Conservation (phyloP, 2,888 invertebrate species). For the Automeris io region DNA sequence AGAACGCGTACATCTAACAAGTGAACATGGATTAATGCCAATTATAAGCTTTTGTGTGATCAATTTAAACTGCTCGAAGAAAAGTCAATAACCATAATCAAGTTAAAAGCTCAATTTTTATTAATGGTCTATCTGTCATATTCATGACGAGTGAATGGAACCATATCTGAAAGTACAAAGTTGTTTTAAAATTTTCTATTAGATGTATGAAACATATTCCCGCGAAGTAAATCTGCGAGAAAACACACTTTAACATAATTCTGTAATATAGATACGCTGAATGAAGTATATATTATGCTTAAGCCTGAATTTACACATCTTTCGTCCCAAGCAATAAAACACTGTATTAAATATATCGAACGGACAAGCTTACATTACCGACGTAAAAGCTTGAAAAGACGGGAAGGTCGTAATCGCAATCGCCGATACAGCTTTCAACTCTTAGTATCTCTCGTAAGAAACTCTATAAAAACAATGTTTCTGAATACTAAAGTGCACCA, state of each 20-base stretch:
- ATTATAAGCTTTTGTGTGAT: constrained; percentile 1
- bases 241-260: no score
- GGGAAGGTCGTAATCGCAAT: background rate
- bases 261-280: no score
- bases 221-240: background rate
- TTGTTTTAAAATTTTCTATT: background rate
- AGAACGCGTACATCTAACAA: constrained; percentile 11
- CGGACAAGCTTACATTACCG: no score
- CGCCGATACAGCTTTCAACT: no score
- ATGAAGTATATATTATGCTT: no score
- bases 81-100: background rate
- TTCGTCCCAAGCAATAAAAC: no score
- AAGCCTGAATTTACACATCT: no score
- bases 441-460: no score
- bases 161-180: background rate
- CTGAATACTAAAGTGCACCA: constrained; percentile 23
- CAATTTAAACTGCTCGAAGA: background rate
- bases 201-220: background rate
- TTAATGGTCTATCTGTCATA: background rate
- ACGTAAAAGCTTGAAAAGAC: no score
- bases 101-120: background rate
- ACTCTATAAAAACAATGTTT: constrained; percentile 33
- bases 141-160: background rate
- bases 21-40: constrained; percentile 4
- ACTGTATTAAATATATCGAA: no score